Conservation (phyloP, 2,888 invertebrate species). For the Catocala nupta region DNA sequence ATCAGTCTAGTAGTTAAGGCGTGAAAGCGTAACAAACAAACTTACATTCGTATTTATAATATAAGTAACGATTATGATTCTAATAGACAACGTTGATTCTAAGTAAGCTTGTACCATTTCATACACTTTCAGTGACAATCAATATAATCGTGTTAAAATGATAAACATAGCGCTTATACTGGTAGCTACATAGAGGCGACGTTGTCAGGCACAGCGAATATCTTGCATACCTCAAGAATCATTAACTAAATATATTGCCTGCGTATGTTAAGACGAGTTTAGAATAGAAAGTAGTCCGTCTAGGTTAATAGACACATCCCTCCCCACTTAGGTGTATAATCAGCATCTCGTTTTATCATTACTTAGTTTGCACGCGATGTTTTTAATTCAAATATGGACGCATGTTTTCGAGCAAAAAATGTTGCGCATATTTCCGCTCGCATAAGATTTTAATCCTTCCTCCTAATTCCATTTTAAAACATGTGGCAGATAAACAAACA, state of each 20-base stretch:
- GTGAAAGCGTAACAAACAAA: too few species aligned
- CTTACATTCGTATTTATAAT: too few species aligned
- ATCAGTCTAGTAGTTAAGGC: too few species aligned
- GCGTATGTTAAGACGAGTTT: constrained; percentile 50
- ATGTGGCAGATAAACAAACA: too few species aligned
- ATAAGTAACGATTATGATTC: too few species aligned
- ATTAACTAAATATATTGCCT: constrained; percentile 49
- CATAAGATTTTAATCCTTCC: too few species aligned
- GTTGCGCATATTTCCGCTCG: not conserved
- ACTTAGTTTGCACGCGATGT: constrained; percentile 27
- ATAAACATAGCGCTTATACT: not conserved
- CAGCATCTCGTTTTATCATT: constrained; percentile 41
- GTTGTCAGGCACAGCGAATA: constrained; percentile 33
- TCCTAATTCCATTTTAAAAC: too few species aligned
- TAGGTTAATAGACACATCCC: constrained; percentile 49
- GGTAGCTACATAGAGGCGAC: not conserved
- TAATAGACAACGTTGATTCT: too few species aligned
- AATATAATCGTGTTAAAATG: too few species aligned
- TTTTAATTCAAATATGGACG: constrained; percentile 17
- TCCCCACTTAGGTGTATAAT: constrained; percentile 36
- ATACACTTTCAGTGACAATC: too few species aligned
- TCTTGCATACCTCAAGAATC: constrained; percentile 36
- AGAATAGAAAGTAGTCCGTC: constrained; percentile 50
- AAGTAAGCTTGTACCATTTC: too few species aligned
- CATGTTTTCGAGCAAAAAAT: not conserved